Base-by-base conservation (phyloP, 2,888 invertebrate genomes). In the Paralinhomoeus sp. region DNA sequence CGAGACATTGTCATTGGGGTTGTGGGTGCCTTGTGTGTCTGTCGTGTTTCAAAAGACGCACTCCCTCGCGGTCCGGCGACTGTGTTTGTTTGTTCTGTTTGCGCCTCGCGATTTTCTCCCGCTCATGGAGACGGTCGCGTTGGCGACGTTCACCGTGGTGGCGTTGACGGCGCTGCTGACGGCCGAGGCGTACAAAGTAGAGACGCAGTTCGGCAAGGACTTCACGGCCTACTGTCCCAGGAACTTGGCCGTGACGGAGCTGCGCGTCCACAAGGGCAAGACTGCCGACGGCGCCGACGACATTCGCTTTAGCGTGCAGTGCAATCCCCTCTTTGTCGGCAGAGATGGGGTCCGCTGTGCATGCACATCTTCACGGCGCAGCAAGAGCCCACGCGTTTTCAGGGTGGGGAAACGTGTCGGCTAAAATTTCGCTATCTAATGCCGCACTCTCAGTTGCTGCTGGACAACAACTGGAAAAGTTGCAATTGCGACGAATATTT, bases 121-220 rank as follows among this genome's bases (percentile, higher is more conserved):
- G n/a, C n/a, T n/a, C n/a, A n/a, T n/a, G n/a, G n/a, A n/a, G n/a
- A n/a, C n/a, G n/a, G n/a, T n/a, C n/a, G n/a, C n/a, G n/a, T n/a
- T n/a, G n/a, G n/a, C n/a, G n/a, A n/a, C n/a, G n/a, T n/a, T n/a
- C n/a, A n/a, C n/a, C n/a, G n/a, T n/a, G n/a, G n/a, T n/a, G n/a
- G n/a, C n/a, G n/a, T n/a, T n/a, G n/a, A n/a, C n/a, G n/a, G n/a
- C n/a, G n/a, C n/a, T n/a, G n/a, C n/a, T 27, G 27, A 27, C 27
- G 12, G 7, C 12, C 27, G 27, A 12, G 7, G 7, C 5, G 27
- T 27, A 27, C 12, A 27, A 5, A 9, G 27, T 27, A 27, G 12
- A 23, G 62, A 41, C 22, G 22, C n/a, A 36, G 20, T 36, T 36
- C 20, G 36, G 36, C 7, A 20, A 7, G 20, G 20, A 36, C n/a